Conservation (phyloP, 2,113 vertebrate species). For the Phycodurus eques region DNA sequence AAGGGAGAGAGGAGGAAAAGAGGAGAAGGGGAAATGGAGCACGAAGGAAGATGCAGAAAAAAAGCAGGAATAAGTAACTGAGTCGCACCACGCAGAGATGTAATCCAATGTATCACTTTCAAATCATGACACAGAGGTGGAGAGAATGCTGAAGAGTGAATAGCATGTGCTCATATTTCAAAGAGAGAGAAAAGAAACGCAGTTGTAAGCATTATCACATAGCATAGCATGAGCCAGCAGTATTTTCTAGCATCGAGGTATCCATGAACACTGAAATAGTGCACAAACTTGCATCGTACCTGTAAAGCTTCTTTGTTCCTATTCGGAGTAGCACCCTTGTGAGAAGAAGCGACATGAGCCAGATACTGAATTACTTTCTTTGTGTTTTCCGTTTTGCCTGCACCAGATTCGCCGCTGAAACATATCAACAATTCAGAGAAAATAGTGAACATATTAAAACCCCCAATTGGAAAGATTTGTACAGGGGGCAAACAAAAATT, state of each 20-base stretch:
- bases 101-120: not conserved
- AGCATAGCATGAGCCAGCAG: not conserved
- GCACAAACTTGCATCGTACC: constrained; percentile 42
- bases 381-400: constrained; percentile 91
- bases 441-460: not conserved
- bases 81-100: not conserved
- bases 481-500: too few relatives aligned
- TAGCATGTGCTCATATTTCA: constrained; percentile 1
- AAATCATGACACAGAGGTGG: not conserved
- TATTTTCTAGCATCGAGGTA: not conserved
- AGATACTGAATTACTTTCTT: constrained; percentile 94
- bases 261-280: not conserved
- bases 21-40: constrained; percentile 29
- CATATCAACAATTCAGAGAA: not conserved
- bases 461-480: not conserved
- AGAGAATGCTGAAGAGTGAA: not conserved
- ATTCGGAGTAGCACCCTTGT: constrained; percentile 70
- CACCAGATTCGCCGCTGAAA: constrained; percentile 86
- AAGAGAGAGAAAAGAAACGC: not conserved
- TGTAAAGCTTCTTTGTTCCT: constrained; percentile 69
- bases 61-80: not conserved
- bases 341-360: constrained; percentile 86
- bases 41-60: constrained; percentile 14
- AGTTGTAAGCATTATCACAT: not conserved
- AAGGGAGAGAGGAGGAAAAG: constrained; percentile 27